Evolutionary conservation across 2,113 vertebrate species (phyloP), one percentile per base, ranked within the genome.

Genomic region (Gymnogyps californianus): DNA sequence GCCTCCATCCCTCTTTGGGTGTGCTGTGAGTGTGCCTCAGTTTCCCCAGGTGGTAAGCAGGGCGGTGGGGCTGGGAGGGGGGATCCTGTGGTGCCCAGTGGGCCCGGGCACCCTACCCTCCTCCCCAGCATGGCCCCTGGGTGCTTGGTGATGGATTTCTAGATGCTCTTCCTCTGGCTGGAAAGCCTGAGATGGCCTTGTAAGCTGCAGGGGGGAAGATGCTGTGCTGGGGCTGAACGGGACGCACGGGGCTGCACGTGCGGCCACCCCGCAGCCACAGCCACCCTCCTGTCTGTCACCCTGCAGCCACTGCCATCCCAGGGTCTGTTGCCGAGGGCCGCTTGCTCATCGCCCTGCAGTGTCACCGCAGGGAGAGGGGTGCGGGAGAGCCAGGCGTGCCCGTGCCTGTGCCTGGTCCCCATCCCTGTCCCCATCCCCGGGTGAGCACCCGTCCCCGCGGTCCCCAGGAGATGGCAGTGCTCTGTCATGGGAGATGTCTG

Each of bases 391-490:
- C 55, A 8, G 49, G 25, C 31, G 25, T 55, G 47, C 18, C 18
- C 4, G 22, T 26, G 15, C 64, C 16, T 1, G 8, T 16, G 38
- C 49, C 32, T 2, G 3, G 42, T 74, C 38, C 42, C 44, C 54
- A 26, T 12, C 16, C 8, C 25, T 32, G 26, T 49, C 26, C 36
- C 44, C 29, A 8, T 49, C 13, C 62, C 47, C 3, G 11, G 31
- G 11, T 14, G 9, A 51, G 54, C 64, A 90, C 91, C 88, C 57
- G 25, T 95, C 84, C 96, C 81, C 19, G 13, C 67, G 19, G 80
- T 93, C 93, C 84, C 94, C 97, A 95, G 95, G 91, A 97, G 97
- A 64, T 90, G 97, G 96, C 97, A 96, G 90, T 93, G 85, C 92
- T 83, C 93, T 77, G 87, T 95, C 95, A 54, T 75, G 79, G 92